These are phyloP conservation scores for Champsocephalus gunnari DNA, from an alignment of 2,797 vertebrate species.

Conservation along the genomic window DNA sequence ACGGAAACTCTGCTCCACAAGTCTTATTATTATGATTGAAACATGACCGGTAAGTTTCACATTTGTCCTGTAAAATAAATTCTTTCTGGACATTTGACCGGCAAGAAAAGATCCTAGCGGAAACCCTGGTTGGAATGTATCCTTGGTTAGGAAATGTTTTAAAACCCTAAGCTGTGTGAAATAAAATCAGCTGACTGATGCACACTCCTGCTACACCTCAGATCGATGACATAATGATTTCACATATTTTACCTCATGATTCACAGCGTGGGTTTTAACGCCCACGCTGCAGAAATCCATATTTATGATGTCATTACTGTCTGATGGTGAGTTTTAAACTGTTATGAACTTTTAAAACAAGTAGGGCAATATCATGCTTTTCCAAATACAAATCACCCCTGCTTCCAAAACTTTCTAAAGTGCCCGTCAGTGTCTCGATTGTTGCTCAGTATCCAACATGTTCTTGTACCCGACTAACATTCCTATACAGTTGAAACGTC, in stretches of 20 bases:
- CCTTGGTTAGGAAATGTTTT: no score
- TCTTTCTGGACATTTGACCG: no score
- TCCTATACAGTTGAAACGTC: no score
- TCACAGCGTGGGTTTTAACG: conserved; percentile 12
- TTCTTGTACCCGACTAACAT: neutral
- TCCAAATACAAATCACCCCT: neutral
- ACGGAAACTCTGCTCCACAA: no score
- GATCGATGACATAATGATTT: conserved; percentile 12
- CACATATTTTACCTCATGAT: neutral
- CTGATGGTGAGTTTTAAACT: neutral
- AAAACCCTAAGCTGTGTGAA: neutral
- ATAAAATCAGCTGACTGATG: neutral
- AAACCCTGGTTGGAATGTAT: no score
- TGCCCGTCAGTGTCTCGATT: no score
- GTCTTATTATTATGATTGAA: no score
- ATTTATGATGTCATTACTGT: no score
- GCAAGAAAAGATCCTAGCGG: no score
- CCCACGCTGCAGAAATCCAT: neutral
- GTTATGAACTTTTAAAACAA: neutral
- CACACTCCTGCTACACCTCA: neutral
- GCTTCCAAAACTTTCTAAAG: no score
- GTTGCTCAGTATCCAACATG: neutral
- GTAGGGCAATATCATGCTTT: neutral
- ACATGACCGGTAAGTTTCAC: no score
- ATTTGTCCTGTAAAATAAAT: no score